These are phyloP conservation scores for Ophioninae sp. DNA, from an alignment of 2,888 invertebrate genomes.

Conservation along the genomic window DNA sequence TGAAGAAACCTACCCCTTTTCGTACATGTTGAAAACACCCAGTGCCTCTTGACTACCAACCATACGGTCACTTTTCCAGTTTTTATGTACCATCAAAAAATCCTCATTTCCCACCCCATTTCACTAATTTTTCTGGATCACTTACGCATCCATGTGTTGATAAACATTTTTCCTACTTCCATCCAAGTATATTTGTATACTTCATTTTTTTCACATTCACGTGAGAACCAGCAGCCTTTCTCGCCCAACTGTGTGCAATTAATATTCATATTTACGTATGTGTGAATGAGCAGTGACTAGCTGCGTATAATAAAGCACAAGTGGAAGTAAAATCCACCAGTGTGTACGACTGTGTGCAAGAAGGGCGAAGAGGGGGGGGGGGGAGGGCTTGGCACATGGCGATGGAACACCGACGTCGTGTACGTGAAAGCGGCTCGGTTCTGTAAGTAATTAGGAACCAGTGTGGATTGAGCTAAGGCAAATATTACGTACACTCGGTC, in stretches of 20 bases:
- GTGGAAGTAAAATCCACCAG: conserved; percentile 41
- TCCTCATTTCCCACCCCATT: conserved; percentile 23
- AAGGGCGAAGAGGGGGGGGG: background rate
- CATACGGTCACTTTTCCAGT: conserved; percentile 60
- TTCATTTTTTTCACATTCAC: background rate
- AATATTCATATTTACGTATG: conserved; percentile 23
- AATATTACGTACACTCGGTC: conserved; percentile 72
- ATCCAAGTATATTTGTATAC: no score
- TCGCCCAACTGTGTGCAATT: conserved; percentile 36
- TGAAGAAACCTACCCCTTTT: conserved; percentile 31
- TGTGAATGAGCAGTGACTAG: conserved; percentile 24
- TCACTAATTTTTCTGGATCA: background rate
- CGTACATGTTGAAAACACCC: background rate
- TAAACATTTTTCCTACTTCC: background rate
- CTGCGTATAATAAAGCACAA: conserved; percentile 54
- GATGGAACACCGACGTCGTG: conserved; percentile 62
- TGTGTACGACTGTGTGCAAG: conserved; percentile 48
- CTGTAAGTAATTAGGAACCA: conserved; percentile 76
- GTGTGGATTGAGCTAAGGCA: conserved; percentile 76
- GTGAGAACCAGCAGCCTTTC: conserved; percentile 45
- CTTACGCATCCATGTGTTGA: background rate
- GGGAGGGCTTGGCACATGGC: conserved; percentile 24
- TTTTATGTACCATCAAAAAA: conserved; percentile 46
- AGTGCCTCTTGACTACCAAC: conserved; percentile 48
- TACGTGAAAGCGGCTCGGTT: conserved; percentile 64